phyloP scores from a whole-genome alignment of 2,888 invertebrate species.

The Eucera pruinosa region DNA sequence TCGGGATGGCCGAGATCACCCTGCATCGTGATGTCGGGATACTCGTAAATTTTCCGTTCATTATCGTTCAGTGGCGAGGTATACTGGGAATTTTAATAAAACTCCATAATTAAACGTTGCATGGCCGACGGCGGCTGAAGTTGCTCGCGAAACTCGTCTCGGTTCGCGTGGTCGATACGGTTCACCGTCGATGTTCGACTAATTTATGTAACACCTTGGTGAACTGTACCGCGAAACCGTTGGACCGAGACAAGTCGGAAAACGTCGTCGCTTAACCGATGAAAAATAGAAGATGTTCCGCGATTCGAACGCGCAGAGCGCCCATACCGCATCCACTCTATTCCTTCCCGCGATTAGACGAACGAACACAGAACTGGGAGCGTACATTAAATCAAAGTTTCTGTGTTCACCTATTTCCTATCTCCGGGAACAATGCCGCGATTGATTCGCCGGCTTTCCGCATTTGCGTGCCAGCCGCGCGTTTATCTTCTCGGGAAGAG shows the following conservation, averaged over 20 bases:
- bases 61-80: slow-evolving; percentile 22
- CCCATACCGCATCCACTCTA: background rate
- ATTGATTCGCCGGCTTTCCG: slow-evolving; percentile 59
- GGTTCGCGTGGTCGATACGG: background rate
- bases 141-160: slow-evolving; percentile 12
- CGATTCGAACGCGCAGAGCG: no score
- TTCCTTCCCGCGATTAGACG: slow-evolving; percentile 23
- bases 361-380: background rate
- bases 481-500: slow-evolving; percentile 50
- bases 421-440: slow-evolving; percentile 60
- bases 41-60: slow-evolving; percentile 45
- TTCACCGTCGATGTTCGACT: background rate
- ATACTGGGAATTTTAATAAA: slow-evolving; percentile 36
- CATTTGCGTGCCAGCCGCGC: slow-evolving; percentile 49
- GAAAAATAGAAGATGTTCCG: no score
- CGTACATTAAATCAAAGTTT: slow-evolving; percentile 48
- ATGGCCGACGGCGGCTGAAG: slow-evolving; percentile 20
- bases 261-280: no score
- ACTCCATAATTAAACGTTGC: slow-evolving; percentile 20
- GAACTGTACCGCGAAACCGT: background rate
- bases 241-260: background rate
- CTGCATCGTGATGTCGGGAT: slow-evolving; percentile 33
- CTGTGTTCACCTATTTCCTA: slow-evolving; percentile 52
- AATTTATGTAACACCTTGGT: background rate
- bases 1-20: slow-evolving; percentile 4